Conservation (phyloP, 2,888 invertebrate genomes). For the Coleophora flavipennella region DNA sequence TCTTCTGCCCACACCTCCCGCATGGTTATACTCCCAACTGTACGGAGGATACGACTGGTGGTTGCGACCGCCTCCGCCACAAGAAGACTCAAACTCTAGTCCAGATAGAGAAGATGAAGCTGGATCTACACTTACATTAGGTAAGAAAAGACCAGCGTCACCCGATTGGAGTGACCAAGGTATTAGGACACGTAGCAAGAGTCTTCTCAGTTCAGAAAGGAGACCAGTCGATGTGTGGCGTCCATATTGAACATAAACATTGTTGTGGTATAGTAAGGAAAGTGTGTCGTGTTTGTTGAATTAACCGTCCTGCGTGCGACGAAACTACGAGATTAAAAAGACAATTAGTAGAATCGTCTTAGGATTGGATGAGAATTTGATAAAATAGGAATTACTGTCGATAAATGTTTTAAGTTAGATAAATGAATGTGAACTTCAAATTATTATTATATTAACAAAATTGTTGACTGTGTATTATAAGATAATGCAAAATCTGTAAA, state of each 20-base stretch:
- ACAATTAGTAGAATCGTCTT: conserved; percentile 21
- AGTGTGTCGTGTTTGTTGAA: conserved; percentile 25
- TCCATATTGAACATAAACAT: conserved; percentile 71
- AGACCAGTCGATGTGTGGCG: conserved; percentile 83
- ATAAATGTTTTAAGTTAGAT: conserved; percentile 65
- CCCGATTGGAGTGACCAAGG: conserved; percentile 64
- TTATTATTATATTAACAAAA: conserved; percentile 52
- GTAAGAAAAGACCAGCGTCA: conserved; percentile 67
- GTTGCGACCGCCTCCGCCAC: conserved; percentile 65
- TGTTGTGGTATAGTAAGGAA: conserved; percentile 20
- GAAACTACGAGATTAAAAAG: conserved; percentile 17
- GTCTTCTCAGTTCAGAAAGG: conserved; percentile 54
- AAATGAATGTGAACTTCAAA: conserved; percentile 65
- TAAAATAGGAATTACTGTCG: conserved; percentile 47
- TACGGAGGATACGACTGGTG: conserved; percentile 82
- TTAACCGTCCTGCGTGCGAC: conserved; percentile 42
- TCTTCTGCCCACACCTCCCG: conserved; percentile 81
- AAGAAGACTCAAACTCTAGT: conserved; percentile 57
- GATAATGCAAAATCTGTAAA: conserved; percentile 69
- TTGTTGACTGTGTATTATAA: conserved; percentile 72
- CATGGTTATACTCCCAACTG: conserved; percentile 84
- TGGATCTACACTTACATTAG: conserved; percentile 43
- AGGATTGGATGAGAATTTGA: conserved; percentile 35
- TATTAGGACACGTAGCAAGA: conserved; percentile 58
- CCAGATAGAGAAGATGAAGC: conserved; percentile 60